phyloP scores from a whole-genome alignment of 2,113 vertebrate species.

The Oenanthe melanoleuca region DNA sequence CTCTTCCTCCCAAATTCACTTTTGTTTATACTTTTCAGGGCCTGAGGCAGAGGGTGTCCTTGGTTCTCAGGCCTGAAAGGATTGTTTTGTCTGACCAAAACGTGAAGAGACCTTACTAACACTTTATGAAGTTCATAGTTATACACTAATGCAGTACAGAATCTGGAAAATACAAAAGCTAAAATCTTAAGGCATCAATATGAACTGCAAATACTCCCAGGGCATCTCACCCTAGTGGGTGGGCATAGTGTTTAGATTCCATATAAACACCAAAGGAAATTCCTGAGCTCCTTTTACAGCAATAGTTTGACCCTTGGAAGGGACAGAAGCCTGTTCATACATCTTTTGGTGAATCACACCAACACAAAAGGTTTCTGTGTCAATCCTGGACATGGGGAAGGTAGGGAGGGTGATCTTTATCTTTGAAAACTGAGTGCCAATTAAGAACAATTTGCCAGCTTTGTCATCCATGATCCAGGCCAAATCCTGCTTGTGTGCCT shows the following conservation, averaged over 20 bases:
- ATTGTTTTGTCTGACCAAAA: background rate
- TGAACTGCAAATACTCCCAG: background rate
- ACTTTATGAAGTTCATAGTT: background rate
- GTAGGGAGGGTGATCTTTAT: background rate
- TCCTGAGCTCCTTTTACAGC: background rate
- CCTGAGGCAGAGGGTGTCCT: background rate
- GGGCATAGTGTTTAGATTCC: background rate
- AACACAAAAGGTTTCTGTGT: background rate
- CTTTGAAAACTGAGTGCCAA: background rate
- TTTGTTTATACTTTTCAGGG: background rate
- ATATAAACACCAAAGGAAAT: background rate
- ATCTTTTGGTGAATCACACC: background rate
- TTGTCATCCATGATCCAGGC: background rate
- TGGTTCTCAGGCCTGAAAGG: background rate
- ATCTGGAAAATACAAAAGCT: background rate
- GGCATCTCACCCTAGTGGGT: background rate
- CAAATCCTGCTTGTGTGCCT: background rate
- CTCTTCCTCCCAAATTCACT: background rate
- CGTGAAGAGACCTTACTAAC: background rate
- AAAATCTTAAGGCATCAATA: background rate
- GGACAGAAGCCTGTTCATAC: background rate
- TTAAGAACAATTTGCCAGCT: background rate
- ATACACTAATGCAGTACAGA: too few relatives aligned
- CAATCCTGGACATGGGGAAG: background rate
- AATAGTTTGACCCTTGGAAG: accelerated